These are phyloP conservation scores for Tretioscincus oriximinensis DNA, from an alignment of 2,113 vertebrate species.

Conservation along the genomic window DNA sequence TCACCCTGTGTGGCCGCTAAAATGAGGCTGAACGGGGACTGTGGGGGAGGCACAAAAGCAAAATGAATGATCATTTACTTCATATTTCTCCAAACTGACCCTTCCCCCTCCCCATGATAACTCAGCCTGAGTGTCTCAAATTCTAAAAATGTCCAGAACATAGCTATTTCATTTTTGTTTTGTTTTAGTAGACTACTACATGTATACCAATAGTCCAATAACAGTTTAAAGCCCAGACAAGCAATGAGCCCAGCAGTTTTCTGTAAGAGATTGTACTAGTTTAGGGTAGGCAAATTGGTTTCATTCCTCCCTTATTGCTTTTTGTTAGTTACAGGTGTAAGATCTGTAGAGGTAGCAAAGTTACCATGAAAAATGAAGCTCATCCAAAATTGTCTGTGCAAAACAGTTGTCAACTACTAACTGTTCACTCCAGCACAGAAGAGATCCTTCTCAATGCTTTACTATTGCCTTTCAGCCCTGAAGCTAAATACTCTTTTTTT, in stretches of 20 bases:
- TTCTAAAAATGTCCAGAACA: not conserved
- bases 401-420: constrained; percentile 55
- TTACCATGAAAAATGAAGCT: constrained; percentile 49
- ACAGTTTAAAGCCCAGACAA: constrained; percentile 29
- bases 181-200: not conserved
- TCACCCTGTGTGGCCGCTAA: no score
- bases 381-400: constrained; percentile 53
- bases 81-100: no score
- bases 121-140: not conserved
- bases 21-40: no score
- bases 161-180: not conserved
- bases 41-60: not conserved
- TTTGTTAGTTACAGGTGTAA: constrained; percentile 38
- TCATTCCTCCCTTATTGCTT: constrained; percentile 45
- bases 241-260: constrained; percentile 25
- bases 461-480: constrained; percentile 28
- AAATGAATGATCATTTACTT: not conserved
- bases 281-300: constrained; percentile 28
- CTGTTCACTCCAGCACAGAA: constrained; percentile 60
- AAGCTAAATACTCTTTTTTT: constrained; percentile 31
- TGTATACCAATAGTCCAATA: not conserved
- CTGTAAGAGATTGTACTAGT: constrained; percentile 48
- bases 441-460: constrained; percentile 51
- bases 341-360: constrained; percentile 41
- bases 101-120: no score